Evolutionary conservation across 2,888 invertebrate genomes (phyloP).

Genomic region (Heteropelma amictum): DNA sequence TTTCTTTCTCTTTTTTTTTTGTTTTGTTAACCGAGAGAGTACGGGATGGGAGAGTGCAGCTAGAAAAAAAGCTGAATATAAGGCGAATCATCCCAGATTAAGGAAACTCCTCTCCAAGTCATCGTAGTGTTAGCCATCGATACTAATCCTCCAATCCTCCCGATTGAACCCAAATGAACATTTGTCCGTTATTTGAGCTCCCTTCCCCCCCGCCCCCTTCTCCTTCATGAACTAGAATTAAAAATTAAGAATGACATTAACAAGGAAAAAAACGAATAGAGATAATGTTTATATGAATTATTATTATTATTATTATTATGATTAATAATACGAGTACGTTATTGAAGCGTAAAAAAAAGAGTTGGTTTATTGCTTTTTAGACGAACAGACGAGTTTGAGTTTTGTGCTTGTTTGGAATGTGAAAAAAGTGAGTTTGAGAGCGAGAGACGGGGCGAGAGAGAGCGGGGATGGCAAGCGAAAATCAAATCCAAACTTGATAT

Average conservation of each 20-base stretch:
- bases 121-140: constrained; percentile 45
- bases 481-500: constrained; percentile 64
- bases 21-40: too few species aligned
- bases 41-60: constrained; percentile 25
- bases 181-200: constrained; percentile 42
- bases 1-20: constrained; percentile 18
- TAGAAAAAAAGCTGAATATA: constrained; percentile 49
- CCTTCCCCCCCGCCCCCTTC: not conserved
- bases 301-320: constrained; percentile 72
- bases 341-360: constrained; percentile 70
- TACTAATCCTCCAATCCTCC: constrained; percentile 4
- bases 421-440: constrained; percentile 9
- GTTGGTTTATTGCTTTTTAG: constrained; percentile 75
- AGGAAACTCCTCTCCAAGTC: constrained; percentile 56
- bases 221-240: constrained; percentile 55
- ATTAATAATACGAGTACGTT: constrained; percentile 71
- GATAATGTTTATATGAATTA: constrained; percentile 76
- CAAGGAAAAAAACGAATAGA: constrained; percentile 70
- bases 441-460: constrained; percentile 43
- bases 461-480: constrained; percentile 57
- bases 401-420: constrained; percentile 69
- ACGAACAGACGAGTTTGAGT: constrained; percentile 66
- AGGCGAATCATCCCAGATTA: constrained; percentile 56
- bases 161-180: constrained; percentile 48
- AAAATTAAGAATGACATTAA: constrained; percentile 55